Conservation (phyloP, 1,140 invertebrate species). For the Brachionus koreanus region DNA sequence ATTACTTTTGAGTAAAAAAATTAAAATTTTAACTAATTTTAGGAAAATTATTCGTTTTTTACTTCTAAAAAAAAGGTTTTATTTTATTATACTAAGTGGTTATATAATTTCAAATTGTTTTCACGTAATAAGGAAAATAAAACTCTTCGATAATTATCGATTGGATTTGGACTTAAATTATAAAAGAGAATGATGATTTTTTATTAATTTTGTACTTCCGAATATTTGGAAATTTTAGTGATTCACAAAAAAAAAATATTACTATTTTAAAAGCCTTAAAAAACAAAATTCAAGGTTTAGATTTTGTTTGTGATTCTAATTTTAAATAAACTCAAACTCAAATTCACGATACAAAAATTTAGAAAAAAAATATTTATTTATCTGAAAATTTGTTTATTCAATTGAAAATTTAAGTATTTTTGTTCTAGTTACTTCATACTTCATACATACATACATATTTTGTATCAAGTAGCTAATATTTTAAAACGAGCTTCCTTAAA, state of each 20-base stretch:
- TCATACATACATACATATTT: too few relatives aligned
- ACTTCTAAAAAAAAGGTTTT: too few relatives aligned
- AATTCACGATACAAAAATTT: not conserved
- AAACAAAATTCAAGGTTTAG: not conserved
- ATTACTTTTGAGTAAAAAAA: too few relatives aligned
- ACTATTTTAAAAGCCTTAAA: not conserved
- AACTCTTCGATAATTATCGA: not conserved
- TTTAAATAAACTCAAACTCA: not conserved
- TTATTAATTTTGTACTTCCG: not conserved
- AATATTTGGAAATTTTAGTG: too few relatives aligned
- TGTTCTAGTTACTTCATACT: not conserved
- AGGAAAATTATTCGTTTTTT: too few relatives aligned
- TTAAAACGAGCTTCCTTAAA: not conserved
- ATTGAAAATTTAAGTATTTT: not conserved
- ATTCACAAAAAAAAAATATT: not conserved
- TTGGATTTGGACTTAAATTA: not conserved
- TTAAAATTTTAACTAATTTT: too few relatives aligned
- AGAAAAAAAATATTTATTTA: not conserved
- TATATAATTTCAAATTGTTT: too few relatives aligned
- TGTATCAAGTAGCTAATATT: not conserved
- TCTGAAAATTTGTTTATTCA: not conserved
- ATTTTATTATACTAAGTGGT: too few relatives aligned
- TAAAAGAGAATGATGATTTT: not conserved
- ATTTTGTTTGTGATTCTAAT: not conserved
- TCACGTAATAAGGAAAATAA: not conserved